A percentile compares a stretch with the other conserved stretches of the same genome.
These are phyloP conservation scores for Ormyrus rosae DNA, from an alignment of 2,888 invertebrate genomes.

Conservation along the genomic window DNA sequence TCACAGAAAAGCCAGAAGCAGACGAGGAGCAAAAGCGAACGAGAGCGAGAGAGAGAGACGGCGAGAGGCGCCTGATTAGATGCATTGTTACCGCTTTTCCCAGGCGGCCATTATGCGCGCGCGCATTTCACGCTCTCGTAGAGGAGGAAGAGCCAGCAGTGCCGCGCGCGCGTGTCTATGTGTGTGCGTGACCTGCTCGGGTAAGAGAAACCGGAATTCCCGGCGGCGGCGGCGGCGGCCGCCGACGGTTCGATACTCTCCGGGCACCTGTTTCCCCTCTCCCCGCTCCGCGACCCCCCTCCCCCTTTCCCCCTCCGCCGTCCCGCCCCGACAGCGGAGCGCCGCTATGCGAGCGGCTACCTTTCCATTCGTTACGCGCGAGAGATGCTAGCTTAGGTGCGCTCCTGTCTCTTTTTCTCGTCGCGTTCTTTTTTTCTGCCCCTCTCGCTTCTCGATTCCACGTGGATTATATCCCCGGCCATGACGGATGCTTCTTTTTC, in stretches of 20 bases:
- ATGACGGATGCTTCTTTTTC: background rate
- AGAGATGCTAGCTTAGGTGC: conserved; percentile 16
- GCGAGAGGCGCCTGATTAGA: conserved; percentile 66
- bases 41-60: background rate
- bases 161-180: background rate
- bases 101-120: conserved; percentile 58
- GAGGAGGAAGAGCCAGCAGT: background rate
- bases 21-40: background rate
- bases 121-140: conserved; percentile 24
- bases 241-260: conserved; percentile 44
- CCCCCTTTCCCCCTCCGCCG: background rate
- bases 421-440: background rate
- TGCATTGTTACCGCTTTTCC: conserved; percentile 66
- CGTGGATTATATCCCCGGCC: conserved; percentile 21
- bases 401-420: background rate
- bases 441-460: conserved; percentile 30
- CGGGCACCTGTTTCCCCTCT: conserved; percentile 49
- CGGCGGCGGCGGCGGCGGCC: conserved; percentile 26
- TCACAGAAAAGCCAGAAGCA: background rate
- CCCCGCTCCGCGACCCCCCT: background rate
- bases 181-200: conserved; percentile 53
- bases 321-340: background rate
- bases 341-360: background rate
- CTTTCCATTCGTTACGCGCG: conserved; percentile 40
- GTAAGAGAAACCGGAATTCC: conserved; percentile 59